Base-by-base conservation (phyloP, 2,888 invertebrate genomes). In the Strigamia crassipes region DNA sequence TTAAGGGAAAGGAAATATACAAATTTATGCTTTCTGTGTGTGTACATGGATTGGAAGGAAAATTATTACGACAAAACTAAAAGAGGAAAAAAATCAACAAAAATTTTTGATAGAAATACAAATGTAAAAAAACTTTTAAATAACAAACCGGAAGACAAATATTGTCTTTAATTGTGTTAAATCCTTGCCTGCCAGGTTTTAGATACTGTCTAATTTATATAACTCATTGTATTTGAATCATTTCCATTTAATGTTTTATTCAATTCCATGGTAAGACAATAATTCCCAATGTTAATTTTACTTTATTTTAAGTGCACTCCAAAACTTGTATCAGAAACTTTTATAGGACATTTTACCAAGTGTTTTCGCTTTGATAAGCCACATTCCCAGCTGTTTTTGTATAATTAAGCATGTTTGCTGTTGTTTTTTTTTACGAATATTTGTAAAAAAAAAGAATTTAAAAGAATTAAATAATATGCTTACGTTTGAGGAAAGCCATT, bases 81-180 rank as follows among this genome's bases (percentile, higher is more conserved):
- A 18, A 18, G 21, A 56, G 21, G n/a, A 18, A 56, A 56, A 56
- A 56, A 18, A 56, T 18, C 56, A 56, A 73, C 15, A 73, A 31
- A 31, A 73, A 73, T 73, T 73, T 73, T 73, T 73, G 73, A 73
- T 73, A 73, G 73, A 73, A 73, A 27, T 73, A 73, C 73, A 73
- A 73, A 73, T 73, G 73, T 73, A 73, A 73, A 66, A n/a, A 23
- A 73, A 73, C 73, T 73, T 73, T 73, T 73, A 27, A 73, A 73
- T 31, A 31, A 73, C 27, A 27, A 73, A 73, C 5, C 73, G 27
- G 31, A 46, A 56, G 56, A 18, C 56, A 18, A 18, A 38, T 18
- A 56, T 4, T 73, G 73, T 73, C 73, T 73, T 73, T 15, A 27
- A 73, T 73, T 73, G 73, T 73, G 73, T 73, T 73, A 73, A 73